These are phyloP conservation scores for Hydrolagus affinis DNA, from an alignment of 2,113 vertebrate species.

Conservation along the genomic window DNA sequence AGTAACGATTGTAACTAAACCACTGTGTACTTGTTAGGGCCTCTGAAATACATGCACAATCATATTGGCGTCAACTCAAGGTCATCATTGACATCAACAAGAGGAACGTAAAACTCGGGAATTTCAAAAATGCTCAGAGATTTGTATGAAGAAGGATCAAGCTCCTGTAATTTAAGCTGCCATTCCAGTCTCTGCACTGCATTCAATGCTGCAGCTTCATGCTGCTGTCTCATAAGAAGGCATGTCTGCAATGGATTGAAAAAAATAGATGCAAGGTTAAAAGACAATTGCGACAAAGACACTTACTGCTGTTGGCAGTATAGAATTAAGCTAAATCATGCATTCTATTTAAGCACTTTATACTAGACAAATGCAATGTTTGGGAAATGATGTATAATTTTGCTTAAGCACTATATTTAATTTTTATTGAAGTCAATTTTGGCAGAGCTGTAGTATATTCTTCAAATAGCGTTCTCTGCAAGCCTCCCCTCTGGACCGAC, in stretches of 20 bases:
- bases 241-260: slow-evolving; percentile 65
- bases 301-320: background rate
- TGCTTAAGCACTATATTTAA: background rate
- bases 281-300: background rate
- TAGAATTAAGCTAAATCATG: background rate
- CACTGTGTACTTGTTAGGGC: slow-evolving; percentile 12
- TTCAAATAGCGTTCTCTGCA: no score
- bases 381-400: background rate
- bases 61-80: slow-evolving; percentile 96
- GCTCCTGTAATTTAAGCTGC: slow-evolving; percentile 96
- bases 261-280: background rate
- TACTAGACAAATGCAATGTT: background rate
- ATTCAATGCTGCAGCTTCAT: slow-evolving; percentile 92
- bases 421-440: background rate
- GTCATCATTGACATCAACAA: slow-evolving; percentile 96
- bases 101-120: slow-evolving; percentile 93
- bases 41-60: slow-evolving; percentile 38
- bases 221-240: slow-evolving; percentile 96
- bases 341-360: background rate
- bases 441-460: no score
- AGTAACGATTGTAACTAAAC: slow-evolving; percentile 18
- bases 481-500: no score
- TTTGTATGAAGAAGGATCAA: slow-evolving; percentile 91
- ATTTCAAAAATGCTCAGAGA: slow-evolving; percentile 97
- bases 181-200: slow-evolving; percentile 94